A percentile compares a stretch with the other conserved stretches of the same genome.
phyloP scores from a whole-genome alignment of 2,113 vertebrate genomes.

The Strix aluco region DNA sequence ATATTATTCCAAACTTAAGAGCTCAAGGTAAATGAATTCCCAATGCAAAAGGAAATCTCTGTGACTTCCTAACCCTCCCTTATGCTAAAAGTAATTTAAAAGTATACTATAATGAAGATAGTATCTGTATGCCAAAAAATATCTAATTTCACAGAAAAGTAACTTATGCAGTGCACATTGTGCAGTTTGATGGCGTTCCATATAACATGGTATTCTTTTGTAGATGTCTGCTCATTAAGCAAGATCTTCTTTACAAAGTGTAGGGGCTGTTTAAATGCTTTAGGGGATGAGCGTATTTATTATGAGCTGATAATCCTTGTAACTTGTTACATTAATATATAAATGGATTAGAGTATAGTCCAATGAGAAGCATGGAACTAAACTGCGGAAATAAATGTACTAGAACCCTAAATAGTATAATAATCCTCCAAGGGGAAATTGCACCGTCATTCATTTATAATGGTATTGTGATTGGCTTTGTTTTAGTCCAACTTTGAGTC shows the following conservation, averaged over 20 bases:
- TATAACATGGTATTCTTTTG: background rate
- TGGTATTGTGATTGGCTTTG: slow-evolving; percentile 34
- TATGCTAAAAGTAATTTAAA: background rate
- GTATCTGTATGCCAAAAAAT: background rate
- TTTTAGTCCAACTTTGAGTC: slow-evolving; percentile 37
- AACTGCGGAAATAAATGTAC: slow-evolving; percentile 11
- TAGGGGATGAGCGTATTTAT: slow-evolving; percentile 26
- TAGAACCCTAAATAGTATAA: slow-evolving; percentile 20
- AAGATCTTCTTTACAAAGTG: background rate
- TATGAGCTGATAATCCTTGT: slow-evolving; percentile 15
- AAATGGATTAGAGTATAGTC: slow-evolving; percentile 46
- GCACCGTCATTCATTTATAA: background rate
- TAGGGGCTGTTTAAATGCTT: slow-evolving; percentile 24
- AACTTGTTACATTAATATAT: slow-evolving; percentile 58
- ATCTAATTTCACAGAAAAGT: background rate
- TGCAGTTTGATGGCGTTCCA: background rate
- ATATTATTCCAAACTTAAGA: background rate
- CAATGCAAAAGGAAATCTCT: background rate
- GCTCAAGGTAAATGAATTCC: background rate
- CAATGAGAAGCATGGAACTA: slow-evolving; percentile 14
- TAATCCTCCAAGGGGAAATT: slow-evolving; percentile 30
- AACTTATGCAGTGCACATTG: background rate
- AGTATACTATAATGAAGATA: background rate
- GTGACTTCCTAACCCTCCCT: background rate
- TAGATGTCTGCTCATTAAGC: background rate